Evolutionary conservation across 2,888 invertebrate species (phyloP).

Genomic region (Mantis religiosa): DNA sequence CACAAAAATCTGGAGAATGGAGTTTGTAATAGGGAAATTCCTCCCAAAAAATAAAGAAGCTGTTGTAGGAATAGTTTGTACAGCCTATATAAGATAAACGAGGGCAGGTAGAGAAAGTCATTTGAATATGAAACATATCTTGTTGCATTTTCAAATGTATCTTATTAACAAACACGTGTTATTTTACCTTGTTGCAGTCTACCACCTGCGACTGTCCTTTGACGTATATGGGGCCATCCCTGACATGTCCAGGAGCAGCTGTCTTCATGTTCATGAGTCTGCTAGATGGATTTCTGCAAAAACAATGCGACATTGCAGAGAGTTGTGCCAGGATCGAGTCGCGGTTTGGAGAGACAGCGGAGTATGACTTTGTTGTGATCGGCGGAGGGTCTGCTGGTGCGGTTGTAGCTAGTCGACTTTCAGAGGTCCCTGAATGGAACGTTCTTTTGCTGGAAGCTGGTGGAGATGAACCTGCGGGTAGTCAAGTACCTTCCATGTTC

Average conservation of each 20-base stretch:
- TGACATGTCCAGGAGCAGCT: conserved; percentile 25
- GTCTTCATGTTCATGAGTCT: conserved; percentile 30
- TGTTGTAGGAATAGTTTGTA: too few relatives aligned
- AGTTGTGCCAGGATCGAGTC: conserved; percentile 25
- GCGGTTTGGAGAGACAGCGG: conserved; percentile 37
- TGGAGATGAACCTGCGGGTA: conserved; percentile 62
- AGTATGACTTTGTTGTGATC: conserved; percentile 75
- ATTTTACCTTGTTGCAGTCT: neutral
- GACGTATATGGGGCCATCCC: conserved; percentile 25
- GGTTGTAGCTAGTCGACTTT: conserved; percentile 66
- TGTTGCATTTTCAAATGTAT: neutral
- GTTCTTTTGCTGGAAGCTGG: conserved; percentile 70
- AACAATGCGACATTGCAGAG: conserved; percentile 29
- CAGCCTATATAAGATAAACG: too few relatives aligned
- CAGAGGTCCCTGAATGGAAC: conserved; percentile 56
- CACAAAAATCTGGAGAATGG: too few relatives aligned
- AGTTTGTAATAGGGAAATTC: too few relatives aligned
- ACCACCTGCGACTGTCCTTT: conserved; percentile 3
- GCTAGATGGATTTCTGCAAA: conserved; percentile 26
- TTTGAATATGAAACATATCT: neutral
- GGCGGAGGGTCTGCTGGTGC: conserved; percentile 73
- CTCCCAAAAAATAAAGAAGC: too few relatives aligned
- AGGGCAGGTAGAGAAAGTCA: too few relatives aligned
- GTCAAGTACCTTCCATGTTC: conserved; percentile 43
- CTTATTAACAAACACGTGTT: neutral